Evolutionary conservation across 2,888 invertebrate species (phyloP), one percentile per base, ranked within the genome.

Genomic region (Torymus aiolomorphi): DNA sequence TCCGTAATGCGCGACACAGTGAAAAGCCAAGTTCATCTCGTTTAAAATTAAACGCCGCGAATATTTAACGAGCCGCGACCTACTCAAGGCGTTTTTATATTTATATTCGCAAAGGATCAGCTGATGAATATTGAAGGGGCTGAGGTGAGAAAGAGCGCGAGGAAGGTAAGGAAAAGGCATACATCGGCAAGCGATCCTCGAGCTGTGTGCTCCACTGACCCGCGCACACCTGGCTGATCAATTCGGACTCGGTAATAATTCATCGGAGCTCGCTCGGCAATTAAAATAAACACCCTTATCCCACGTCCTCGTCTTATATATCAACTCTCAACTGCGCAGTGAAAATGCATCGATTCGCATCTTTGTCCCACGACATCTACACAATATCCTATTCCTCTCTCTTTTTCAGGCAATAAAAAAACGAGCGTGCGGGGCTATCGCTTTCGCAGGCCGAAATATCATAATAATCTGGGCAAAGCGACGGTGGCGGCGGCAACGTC

Each of bases 171-270:
- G 20, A 20, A 20, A 20, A 20, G 20, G 20, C 2, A 20, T 20
- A 20, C 20, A 20, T 20, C 2, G 20, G 20, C 20, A 2, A 20
- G 2, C 31, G 31, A 3, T 31, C 8, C 31, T 31, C 31, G 8
- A 2, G 18, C 0, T 20, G 42, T 57, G 4, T 74, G 78, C 57
- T 78, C 74, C 63, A 78, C 54, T 78, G 78, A 78, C 73, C 70
- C 18, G 70, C 31, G 24, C 56, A n/a, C 14, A 54, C 57, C 52
- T 4, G 42, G 42, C 31, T 31, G 57, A 52, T 59, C 31, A 16
- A 51, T 72, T 18, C 5, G 54, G 14, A 56, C n/a, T 61, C 12
- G 24, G 16, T 61, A 61, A 61, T 61, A 61, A 61, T 61, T 63
- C 42, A 63, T 63, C 51, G 13, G 24, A 56, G 24, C 16, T 24